These are phyloP conservation scores for Argynnis bischoffii DNA, from an alignment of 2,888 invertebrate genomes.

Conservation along the genomic window DNA sequence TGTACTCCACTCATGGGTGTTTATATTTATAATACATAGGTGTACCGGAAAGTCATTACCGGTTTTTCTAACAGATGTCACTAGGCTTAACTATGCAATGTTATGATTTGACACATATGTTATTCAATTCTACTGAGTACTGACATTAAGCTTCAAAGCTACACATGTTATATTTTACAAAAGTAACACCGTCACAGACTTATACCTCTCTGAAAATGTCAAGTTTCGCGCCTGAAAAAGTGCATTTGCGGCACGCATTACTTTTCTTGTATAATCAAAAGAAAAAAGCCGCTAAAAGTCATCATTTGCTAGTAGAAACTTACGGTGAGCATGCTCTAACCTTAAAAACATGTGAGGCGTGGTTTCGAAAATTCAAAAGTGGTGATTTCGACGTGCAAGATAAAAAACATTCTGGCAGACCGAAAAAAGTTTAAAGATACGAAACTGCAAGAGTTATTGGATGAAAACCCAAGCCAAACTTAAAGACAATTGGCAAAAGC, in stretches of 20 bases:
- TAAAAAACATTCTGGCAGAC: neutral
- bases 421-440: neutral
- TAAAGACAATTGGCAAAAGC: conserved; percentile 6
- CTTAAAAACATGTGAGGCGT: neutral
- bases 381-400: conserved; percentile 2
- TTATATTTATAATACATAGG: too few species aligned
- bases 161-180: neutral
- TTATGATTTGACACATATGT: neutral
- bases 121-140: neutral
- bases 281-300: conserved; percentile 3
- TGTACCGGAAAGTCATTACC: too few species aligned
- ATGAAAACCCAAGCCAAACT: neutral
- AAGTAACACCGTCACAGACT: neutral
- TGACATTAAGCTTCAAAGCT: neutral
- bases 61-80: too few species aligned
- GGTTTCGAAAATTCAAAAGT: conserved; percentile 6
- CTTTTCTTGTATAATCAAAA: conserved; percentile 4
- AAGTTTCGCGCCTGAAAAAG: neutral
- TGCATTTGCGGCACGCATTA: neutral
- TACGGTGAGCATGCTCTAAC: conserved; percentile 9
- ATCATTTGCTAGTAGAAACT: conserved; percentile 2
- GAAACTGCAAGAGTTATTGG: conserved; percentile 6
- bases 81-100: too few species aligned
- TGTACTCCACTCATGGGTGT: too few species aligned
- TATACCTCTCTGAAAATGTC: neutral